phyloP scores from a whole-genome alignment of 2,888 invertebrate species.

The Trachelus troglodyta region DNA sequence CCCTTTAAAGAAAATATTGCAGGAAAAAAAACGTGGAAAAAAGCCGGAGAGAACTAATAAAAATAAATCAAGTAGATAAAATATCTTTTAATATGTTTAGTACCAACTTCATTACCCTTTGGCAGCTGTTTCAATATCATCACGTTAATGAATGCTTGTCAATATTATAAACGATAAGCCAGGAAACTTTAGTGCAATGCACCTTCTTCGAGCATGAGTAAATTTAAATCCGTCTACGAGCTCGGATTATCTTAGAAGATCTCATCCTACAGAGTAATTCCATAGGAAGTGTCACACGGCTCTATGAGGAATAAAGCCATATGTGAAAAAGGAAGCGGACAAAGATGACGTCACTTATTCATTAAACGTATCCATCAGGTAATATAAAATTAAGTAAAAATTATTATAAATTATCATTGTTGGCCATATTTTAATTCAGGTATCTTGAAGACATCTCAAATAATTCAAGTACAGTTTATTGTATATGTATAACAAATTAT shows the following conservation, averaged over 20 bases:
- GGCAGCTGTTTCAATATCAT: not conserved
- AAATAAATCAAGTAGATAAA: no score
- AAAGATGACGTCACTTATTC: not conserved
- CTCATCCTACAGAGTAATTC: not conserved
- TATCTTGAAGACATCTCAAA: not conserved
- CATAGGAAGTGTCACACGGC: not conserved
- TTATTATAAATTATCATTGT: not conserved
- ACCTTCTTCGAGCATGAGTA: not conserved
- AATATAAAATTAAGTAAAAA: not conserved
- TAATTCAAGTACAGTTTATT: not conserved
- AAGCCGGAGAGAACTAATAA: no score
- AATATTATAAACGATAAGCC: not conserved
- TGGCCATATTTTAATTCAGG: not conserved
- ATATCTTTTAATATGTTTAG: no score
- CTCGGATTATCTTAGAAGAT: not conserved
- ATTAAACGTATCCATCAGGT: not conserved
- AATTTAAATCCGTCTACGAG: not conserved
- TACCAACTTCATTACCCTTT: no score
- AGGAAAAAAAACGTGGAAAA: no score
- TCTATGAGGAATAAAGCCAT: not conserved
- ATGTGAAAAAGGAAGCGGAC: not conserved
- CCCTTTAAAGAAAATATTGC: no score
- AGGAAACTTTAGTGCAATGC: not conserved
- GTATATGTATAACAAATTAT: not conserved
- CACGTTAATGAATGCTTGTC: not conserved